Evolutionary conservation across 2,113 vertebrate species (phyloP), one percentile per base, ranked within the genome.

Genomic region (Hyperoodon ampullatus): DNA sequence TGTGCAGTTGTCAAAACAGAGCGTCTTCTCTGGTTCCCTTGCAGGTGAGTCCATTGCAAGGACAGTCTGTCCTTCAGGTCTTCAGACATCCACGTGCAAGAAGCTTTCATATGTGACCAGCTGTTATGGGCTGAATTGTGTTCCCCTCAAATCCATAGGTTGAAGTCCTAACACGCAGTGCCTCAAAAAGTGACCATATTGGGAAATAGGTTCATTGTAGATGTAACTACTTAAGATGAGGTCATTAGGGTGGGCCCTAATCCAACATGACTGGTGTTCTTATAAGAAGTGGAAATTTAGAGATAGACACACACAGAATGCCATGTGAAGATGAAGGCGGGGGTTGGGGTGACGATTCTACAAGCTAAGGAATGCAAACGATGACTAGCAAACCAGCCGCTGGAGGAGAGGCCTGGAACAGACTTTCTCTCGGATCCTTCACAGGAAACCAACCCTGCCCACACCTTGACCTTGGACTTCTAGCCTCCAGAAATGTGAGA

Each of bases 61-160:
- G 53, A 53, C 53, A 33, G 10, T 9, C 21, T 12, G 47, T 23
- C 47, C 68, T 35, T 35, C 28, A 12, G 6, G 26, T 55, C 77
- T 61, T 14, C 28, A 15, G 23, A 6, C 10, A 21, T 44, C 15
- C 1, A 2, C 39, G 6, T 26, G 39, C 4, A 8, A 16, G 53
- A 50, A 81, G 39, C 7, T 35, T 55, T 28, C 47, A 9, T 3
- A 5, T 26, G 47, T 13, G n/a, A 44, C 15, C 24, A 11, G 28
- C 44, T n/a, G 15, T 61, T 23, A 4, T 3, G 7, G 23, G 16
- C 26, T 23, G 21, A 28, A 35, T 0, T 2, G 28, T 11, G 23
- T 14, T n/a, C 18, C 30, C 61, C 1, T 0, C 8, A 50, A 50
- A 75, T 33, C 13, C 8, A 0, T 21, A 23, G 0, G 2, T n/a